These are phyloP conservation scores for Entelurus aequoreus DNA, from an alignment of 2,113 vertebrate species.

Conservation along the genomic window DNA sequence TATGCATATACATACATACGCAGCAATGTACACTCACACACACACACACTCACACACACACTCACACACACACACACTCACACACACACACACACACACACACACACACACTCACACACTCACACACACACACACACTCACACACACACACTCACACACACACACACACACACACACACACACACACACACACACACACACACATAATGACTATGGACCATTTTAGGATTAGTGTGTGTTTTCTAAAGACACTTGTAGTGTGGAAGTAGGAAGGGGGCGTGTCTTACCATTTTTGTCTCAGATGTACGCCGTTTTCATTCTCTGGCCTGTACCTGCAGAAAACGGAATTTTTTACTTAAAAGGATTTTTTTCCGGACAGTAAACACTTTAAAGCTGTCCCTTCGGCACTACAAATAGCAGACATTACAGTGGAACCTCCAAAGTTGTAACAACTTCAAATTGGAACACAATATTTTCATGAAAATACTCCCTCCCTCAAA, in stretches of 20 bases:
- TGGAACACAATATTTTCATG: too few relatives aligned
- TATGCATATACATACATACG: constrained; percentile 20
- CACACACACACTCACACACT: constrained; percentile 7
- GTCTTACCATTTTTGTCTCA: constrained; percentile 94
- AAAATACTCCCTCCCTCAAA: too few relatives aligned
- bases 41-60: constrained; percentile 35
- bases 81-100: constrained; percentile 8
- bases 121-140: constrained; percentile 2
- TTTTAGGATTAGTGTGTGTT: constrained; percentile 77
- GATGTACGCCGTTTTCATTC: constrained; percentile 99
- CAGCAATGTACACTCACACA: too few relatives aligned
- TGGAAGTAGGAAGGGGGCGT: constrained; percentile 57
- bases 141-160: constrained; percentile 14
- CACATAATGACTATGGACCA: constrained; percentile 64
- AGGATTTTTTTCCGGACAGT: constrained; percentile 12
- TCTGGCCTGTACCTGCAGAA: constrained; percentile 99
- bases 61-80: constrained; percentile 33
- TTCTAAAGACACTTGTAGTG: constrained; percentile 47
- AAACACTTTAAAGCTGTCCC: constrained; percentile 27
- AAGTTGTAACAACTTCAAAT: too few relatives aligned
- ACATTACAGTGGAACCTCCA: constrained; percentile 9
- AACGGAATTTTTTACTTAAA: constrained; percentile 80
- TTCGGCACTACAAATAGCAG: constrained; percentile 34
- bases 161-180: constrained; percentile 18
- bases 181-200: constrained; percentile 17